Evolutionary conservation across 2,797 vertebrate genomes (phyloP).

Genomic region (Platyrinchus mystaceus): DNA sequence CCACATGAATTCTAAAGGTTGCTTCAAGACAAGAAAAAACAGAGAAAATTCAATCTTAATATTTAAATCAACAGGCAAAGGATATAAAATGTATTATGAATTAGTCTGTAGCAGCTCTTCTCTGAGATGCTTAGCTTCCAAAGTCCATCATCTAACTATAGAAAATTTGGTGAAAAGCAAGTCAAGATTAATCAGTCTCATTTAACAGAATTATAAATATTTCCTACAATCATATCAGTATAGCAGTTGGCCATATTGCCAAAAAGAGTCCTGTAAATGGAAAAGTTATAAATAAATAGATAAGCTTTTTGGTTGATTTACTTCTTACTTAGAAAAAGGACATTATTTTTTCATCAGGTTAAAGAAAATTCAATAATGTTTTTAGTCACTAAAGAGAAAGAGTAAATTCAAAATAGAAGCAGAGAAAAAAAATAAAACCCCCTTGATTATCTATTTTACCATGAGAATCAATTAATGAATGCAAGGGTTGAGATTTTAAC

Average conservation of each 20-base stretch:
- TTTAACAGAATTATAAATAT: conserved; percentile 65
- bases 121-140: background rate
- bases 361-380: conserved; percentile 26
- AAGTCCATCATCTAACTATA: conserved; percentile 25
- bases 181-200: conserved; percentile 61
- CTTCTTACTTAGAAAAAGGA: conserved; percentile 18
- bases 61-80: background rate
- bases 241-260: conserved; percentile 47
- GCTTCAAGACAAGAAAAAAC: background rate
- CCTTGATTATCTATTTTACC: background rate
- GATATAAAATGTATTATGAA: background rate
- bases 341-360: conserved; percentile 66
- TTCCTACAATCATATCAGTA: conserved; percentile 45
- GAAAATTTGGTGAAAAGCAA: conserved; percentile 44
- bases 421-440: background rate
- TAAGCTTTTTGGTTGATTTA: conserved; percentile 52
- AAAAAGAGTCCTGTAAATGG: conserved; percentile 31
- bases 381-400: conserved; percentile 26
- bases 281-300: conserved; percentile 68
- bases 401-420: conserved; percentile 29
- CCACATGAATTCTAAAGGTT: background rate
- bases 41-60: background rate
- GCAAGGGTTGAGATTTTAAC: background rate
- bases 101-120: background rate
- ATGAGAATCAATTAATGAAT: background rate